A percentile compares a stretch with the other conserved stretches of the same genome.
Evolutionary conservation across 2,888 invertebrate species (phyloP).

Genomic region (Pollenia angustigena): DNA sequence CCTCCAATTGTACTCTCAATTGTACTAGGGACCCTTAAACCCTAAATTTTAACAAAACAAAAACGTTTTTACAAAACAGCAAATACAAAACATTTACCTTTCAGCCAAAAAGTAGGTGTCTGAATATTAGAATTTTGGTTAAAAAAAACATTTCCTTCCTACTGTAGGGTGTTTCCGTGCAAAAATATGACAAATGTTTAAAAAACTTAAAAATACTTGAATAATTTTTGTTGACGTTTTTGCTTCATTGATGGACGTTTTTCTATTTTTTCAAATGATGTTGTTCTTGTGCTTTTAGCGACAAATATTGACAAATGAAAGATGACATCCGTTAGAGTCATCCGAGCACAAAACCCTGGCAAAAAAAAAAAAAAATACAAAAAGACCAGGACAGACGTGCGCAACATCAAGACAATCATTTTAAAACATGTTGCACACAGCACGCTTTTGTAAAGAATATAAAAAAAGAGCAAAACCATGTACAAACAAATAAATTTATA

Average conservation of each 20-base stretch:
- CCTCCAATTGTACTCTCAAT: no score
- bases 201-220: slow-evolving; percentile 34
- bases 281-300: slow-evolving; percentile 63
- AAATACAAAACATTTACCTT: no score
- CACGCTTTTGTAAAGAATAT: slow-evolving; percentile 62
- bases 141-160: background rate
- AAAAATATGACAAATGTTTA: slow-evolving; percentile 22
- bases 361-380: background rate
- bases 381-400: slow-evolving; percentile 27
- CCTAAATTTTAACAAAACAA: no score
- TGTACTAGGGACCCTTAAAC: no score
- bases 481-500: slow-evolving; percentile 56
- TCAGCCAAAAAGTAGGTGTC: no score
- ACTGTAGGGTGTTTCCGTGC: background rate
- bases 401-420: slow-evolving; percentile 42
- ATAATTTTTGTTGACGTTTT: slow-evolving; percentile 36
- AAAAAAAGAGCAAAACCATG: slow-evolving; percentile 13
- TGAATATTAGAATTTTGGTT: no score
- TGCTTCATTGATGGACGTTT: slow-evolving; percentile 40
- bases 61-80: no score
- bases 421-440: slow-evolving; percentile 71
- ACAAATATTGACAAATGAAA: slow-evolving; percentile 75
- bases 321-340: slow-evolving; percentile 74
- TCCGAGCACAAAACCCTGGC: slow-evolving; percentile 25
- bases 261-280: slow-evolving; percentile 21